Conservation (phyloP, 2,888 invertebrate genomes). For the Rhamnusium bicolor region DNA sequence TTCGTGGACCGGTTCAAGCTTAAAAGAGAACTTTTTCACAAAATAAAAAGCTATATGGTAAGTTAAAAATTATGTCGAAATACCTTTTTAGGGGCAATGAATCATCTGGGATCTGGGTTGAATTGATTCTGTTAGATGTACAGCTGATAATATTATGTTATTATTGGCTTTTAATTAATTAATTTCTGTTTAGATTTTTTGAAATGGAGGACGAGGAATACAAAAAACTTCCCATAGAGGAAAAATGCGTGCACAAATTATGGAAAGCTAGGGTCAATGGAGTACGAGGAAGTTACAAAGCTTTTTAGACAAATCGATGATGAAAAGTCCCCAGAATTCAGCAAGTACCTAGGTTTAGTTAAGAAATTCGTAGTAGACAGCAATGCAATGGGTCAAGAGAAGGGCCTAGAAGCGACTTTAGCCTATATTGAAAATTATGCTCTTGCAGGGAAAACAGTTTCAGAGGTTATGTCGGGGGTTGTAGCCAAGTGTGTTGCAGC, state of each 20-base stretch:
- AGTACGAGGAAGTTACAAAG: conserved; percentile 94
- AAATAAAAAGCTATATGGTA: not conserved
- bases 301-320: conserved; percentile 90
- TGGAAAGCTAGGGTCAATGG: conserved; percentile 97
- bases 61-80: not conserved
- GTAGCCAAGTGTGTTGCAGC: conserved; percentile 95
- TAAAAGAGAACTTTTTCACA: not conserved
- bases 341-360: conserved; percentile 89
- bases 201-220: conserved; percentile 91
- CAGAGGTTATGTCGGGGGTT: conserved; percentile 85
- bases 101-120: not conserved
- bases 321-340: conserved; percentile 95
- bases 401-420: conserved; percentile 92
- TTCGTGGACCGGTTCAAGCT: not conserved
- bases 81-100: not conserved
- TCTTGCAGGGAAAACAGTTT: conserved; percentile 88
- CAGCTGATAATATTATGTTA: conserved; percentile 6
- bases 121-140: not conserved
- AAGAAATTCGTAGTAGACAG: conserved; percentile 96
- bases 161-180: not conserved
- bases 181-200: conserved; percentile 8
- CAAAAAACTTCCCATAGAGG: conserved; percentile 90
- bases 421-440: conserved; percentile 94
- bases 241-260: conserved; percentile 92
- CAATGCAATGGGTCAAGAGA: conserved; percentile 96